A percentile compares a stretch with the other conserved stretches of the same genome.
Conservation (phyloP, 2,797 vertebrate species). For the Todus mexicanus region DNA sequence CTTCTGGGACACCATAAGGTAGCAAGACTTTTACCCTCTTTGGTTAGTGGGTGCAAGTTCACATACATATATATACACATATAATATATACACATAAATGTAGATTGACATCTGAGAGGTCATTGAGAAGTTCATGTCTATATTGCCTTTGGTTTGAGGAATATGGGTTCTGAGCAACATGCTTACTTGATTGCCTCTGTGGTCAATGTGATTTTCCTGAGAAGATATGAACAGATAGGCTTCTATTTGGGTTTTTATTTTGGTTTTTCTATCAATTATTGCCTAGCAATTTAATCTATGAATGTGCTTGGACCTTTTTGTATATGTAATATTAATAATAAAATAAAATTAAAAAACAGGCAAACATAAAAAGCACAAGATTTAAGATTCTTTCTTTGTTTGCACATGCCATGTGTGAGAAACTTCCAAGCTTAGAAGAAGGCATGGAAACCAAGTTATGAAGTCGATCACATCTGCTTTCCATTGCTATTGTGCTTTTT, state of each 20-base stretch:
- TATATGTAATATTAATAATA: background rate
- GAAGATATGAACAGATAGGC: background rate
- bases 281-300: background rate
- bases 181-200: background rate
- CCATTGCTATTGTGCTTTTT: background rate
- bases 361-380: background rate
- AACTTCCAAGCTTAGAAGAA: background rate
- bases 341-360: background rate
- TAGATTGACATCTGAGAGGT: background rate
- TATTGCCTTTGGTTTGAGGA: background rate
- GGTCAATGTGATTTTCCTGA: background rate
- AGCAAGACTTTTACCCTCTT: background rate
- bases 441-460: background rate
- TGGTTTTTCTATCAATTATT: background rate
- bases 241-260: background rate
- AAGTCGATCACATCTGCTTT: background rate
- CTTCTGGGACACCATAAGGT: background rate
- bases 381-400: background rate
- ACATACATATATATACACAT: background rate
- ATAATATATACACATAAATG: background rate
- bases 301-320: background rate
- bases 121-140: background rate
- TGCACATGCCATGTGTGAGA: background rate
- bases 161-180: background rate
- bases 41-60: background rate